These are phyloP conservation scores for Perca flavescens DNA, from an alignment of 2,113 vertebrate genomes.

Conservation along the genomic window DNA sequence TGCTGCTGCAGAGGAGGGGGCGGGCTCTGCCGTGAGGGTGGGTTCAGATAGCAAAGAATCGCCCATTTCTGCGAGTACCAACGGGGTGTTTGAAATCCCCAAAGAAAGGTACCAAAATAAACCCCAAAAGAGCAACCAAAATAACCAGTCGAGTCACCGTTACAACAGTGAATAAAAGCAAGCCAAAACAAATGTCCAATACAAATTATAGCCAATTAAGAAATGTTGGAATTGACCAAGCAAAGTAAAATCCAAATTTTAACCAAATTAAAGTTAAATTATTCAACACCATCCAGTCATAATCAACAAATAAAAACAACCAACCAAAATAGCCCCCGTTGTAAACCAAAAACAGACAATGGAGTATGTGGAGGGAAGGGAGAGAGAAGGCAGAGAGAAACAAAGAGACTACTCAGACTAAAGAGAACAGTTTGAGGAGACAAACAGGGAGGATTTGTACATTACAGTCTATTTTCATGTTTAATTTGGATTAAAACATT, in stretches of 20 bases:
- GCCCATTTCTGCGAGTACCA: constrained; percentile 81
- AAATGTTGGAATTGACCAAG: constrained; percentile 27
- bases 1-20: constrained; percentile 83
- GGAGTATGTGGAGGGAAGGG: constrained; percentile 72
- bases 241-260: constrained; percentile 48
- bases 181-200: constrained; percentile 54
- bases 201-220: constrained; percentile 57
- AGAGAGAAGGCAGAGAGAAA: constrained; percentile 76
- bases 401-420: constrained; percentile 76
- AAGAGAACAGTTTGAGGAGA: constrained; percentile 71
- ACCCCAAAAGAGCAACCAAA: constrained; percentile 67
- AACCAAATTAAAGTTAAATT: constrained; percentile 61
- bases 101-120: constrained; percentile 69
- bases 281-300: constrained; percentile 30
- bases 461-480: constrained; percentile 4
- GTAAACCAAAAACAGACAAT: constrained; percentile 76
- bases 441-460: constrained; percentile 65
- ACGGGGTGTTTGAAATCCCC: constrained; percentile 54
- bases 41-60: constrained; percentile 85
- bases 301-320: constrained; percentile 55
- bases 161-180: constrained; percentile 30
- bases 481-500: constrained; percentile 25
- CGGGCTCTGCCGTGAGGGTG: constrained; percentile 82
- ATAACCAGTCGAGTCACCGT: constrained; percentile 47
- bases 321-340: constrained; percentile 74